Evolutionary conservation across 1,140 invertebrate genomes (phyloP).

Genomic region (Pararge aegeria): DNA sequence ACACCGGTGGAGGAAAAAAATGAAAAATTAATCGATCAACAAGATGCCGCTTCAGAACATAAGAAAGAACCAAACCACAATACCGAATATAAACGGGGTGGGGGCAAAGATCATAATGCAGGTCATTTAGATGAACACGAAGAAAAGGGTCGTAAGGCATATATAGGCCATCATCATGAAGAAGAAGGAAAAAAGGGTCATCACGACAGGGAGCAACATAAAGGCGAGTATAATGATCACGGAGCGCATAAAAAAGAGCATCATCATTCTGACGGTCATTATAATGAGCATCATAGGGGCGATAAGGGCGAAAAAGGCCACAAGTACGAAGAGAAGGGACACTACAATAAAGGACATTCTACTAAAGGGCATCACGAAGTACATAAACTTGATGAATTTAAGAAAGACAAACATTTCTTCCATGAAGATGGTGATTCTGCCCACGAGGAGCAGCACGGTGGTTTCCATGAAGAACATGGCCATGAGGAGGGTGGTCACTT

Average conservation of each 20-base stretch:
- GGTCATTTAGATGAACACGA: conserved; percentile 77
- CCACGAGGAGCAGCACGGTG: conserved; percentile 84
- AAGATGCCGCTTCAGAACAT: conserved; percentile 80
- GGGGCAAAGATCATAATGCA: conserved; percentile 78
- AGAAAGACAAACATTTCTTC: conserved; percentile 82
- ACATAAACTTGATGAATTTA: conserved; percentile 87
- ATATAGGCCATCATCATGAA: conserved; percentile 84
- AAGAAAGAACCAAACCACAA: conserved; percentile 81
- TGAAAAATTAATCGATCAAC: conserved; percentile 43
- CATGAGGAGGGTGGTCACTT: conserved; percentile 85
- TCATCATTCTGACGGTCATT: conserved; percentile 86
- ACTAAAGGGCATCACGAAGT: conserved; percentile 89
- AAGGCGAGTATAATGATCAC: conserved; percentile 86
- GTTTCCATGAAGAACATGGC: conserved; percentile 84
- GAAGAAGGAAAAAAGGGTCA: conserved; percentile 86
- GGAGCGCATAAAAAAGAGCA: conserved; percentile 86
- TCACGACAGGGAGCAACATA: conserved; percentile 85
- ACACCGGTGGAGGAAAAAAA: conserved; percentile 29
- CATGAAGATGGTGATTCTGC: conserved; percentile 88
- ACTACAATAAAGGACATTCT: conserved; percentile 88
- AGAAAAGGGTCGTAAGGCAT: conserved; percentile 84
- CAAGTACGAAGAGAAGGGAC: conserved; percentile 81
- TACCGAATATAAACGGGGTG: conserved; percentile 80
- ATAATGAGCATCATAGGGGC: conserved; percentile 86
- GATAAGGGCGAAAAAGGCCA: conserved; percentile 84